Evolutionary conservation across 2,888 invertebrate species (phyloP), one percentile per base, ranked within the genome.

Genomic region (Patella caerulea): DNA sequence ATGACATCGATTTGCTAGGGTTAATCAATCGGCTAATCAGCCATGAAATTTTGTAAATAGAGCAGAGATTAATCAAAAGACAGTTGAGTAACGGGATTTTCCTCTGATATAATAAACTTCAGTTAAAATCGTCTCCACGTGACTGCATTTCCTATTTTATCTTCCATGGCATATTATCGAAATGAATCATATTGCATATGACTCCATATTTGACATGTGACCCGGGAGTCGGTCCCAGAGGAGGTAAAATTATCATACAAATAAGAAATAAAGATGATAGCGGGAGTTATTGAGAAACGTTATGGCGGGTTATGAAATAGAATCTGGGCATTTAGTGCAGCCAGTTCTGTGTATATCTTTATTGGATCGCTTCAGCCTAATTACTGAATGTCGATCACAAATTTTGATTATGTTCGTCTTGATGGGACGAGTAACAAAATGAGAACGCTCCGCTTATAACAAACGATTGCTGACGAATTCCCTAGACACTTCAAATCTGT

Each of bases 41-140:
- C 74, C 81, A 79, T 77, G 75, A 81, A 81, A 81, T 81, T 79
- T 79, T 79, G 81, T 79, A 78, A 81, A 79, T 79, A 81, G 81
- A 81, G 79, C 79, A 71, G 59, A 79, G 79, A 79, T 81, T 81
- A 79, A 81, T 79, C 76, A 78, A 69, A 65, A 69, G 74, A 78
- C 73, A 78, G 76, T 69, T 76, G 78, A 74, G 76, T 80, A 65
- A 78, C 65, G 65, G 65, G 65, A 65, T 65, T 65, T 65, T 65
- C 65, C 76, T 74, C 72, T 65, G 74, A 78, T 80, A 80, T 80
- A 74, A 80, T 80, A 78, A 80, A 80, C 76, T 80, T 72, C 73
- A 73, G 75, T 78, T 59, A 59, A 73, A 73, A 65, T 74, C 76
- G 73, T 74, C 72, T 71, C 78, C 74, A 72, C 74, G 71, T 54